Conservation (phyloP, 2,113 vertebrate genomes). For the Oncorhynchus kisutch region DNA sequence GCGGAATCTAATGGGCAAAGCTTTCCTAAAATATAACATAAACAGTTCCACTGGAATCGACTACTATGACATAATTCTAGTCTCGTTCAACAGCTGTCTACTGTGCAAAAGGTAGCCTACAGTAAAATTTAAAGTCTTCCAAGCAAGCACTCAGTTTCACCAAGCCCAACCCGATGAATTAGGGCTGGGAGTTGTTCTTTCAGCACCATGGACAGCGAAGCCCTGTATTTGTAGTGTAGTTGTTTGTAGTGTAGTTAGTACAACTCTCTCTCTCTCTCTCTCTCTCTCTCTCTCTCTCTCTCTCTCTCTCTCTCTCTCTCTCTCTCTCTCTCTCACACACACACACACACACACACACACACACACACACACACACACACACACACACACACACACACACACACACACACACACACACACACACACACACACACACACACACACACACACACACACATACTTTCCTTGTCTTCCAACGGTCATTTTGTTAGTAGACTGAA, state of each 20-base stretch:
- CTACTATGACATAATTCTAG: no score
- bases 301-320: background rate
- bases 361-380: background rate
- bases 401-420: background rate
- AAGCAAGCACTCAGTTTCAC: no score
- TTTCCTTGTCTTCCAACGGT: background rate
- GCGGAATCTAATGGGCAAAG: no score
- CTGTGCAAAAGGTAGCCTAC: no score
- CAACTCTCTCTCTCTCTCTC: constrained; percentile 33
- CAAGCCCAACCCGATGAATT: no score
- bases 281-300: constrained; percentile 1
- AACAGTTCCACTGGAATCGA: no score
- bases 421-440: background rate
- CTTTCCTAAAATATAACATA: no score
- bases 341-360: no score
- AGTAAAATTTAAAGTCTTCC: no score
- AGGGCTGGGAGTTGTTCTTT: background rate
- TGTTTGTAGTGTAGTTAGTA: no score
- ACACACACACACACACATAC: background rate
- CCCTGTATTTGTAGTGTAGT: constrained; percentile 13
- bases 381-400: background rate
- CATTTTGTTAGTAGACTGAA: no score
- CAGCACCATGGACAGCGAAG: constrained; percentile 46
- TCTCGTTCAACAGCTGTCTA: background rate
- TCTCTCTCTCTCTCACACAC: no score